These are phyloP conservation scores for Augiades crinisus DNA, from an alignment of 2,888 invertebrate species.

Conservation along the genomic window DNA sequence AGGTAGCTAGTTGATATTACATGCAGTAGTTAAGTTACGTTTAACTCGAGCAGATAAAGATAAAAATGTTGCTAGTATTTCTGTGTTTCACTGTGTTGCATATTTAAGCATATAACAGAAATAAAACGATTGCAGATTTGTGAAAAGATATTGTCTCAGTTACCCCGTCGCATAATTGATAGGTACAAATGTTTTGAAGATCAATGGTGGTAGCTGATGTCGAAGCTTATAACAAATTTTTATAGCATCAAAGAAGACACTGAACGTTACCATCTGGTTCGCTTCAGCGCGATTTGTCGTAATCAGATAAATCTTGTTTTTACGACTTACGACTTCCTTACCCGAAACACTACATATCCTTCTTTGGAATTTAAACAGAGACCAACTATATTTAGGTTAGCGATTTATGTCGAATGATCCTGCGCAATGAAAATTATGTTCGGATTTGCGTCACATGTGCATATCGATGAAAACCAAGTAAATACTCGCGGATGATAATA, in stretches of 20 bases:
- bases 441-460: constrained; percentile 23
- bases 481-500: constrained; percentile 2
- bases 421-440: background rate
- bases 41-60: background rate
- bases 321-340: constrained; percentile 57
- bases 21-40: background rate
- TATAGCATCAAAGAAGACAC: constrained; percentile 63
- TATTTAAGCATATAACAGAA: no score
- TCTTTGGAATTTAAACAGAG: constrained; percentile 41
- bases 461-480: no score
- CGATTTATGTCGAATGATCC: constrained; percentile 27
- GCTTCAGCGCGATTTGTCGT: constrained; percentile 60
- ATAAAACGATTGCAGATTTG: no score
- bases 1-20: background rate
- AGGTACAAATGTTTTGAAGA: background rate
- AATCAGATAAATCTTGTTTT: constrained; percentile 63
- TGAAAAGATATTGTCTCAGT: no score
- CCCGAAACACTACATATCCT: constrained; percentile 43
- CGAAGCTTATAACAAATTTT: constrained; percentile 37
- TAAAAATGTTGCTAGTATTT: no score
- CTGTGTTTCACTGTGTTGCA: no score
- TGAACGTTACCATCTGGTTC: constrained; percentile 55
- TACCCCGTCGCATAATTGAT: no score
- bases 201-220: background rate
- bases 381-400: constrained; percentile 39